phyloP scores from a whole-genome alignment of 2,113 vertebrate species.

The Coregonus clupeaformis region DNA sequence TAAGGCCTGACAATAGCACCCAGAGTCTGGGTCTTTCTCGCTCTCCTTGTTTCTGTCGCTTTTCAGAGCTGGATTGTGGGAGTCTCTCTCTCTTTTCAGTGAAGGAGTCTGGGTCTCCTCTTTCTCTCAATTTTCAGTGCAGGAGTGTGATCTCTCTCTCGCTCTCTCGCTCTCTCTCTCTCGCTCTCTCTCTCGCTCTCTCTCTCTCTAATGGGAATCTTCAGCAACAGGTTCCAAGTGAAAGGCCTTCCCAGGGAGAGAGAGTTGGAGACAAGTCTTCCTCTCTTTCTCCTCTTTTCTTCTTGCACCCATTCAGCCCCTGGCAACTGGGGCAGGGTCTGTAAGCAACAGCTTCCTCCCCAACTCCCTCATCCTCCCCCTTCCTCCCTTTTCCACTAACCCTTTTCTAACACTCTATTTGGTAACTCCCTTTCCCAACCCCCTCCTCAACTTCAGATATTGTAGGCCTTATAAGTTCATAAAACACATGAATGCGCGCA shows the following conservation, averaged over 20 bases:
- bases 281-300: slow-evolving; percentile 2
- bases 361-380: neutral
- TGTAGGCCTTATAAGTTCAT: neutral
- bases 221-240: slow-evolving; percentile 60
- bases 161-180: neutral
- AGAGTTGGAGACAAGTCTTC: slow-evolving; percentile 14
- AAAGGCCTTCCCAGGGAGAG: slow-evolving; percentile 23
- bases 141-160: too few species aligned
- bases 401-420: neutral
- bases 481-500: too few species aligned
- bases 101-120: neutral
- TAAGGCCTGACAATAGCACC: slow-evolving; percentile 67
- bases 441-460: neutral
- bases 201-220: slow-evolving; percentile 50
- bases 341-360: too few species aligned
- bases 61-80: neutral
- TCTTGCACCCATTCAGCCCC: slow-evolving; percentile 11
- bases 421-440: neutral
- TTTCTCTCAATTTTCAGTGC: neutral
- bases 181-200: neutral
- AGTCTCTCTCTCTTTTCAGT: neutral
- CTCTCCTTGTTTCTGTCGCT: slow-evolving; percentile 10
- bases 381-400: neutral
- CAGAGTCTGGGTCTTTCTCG: slow-evolving; percentile 52
- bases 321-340: slow-evolving; percentile 4